Percentiles rank a stretch among this genome's conserved stretches.
Conservation (phyloP, 2,888 invertebrate species). For the Cheilosia vulpina region DNA sequence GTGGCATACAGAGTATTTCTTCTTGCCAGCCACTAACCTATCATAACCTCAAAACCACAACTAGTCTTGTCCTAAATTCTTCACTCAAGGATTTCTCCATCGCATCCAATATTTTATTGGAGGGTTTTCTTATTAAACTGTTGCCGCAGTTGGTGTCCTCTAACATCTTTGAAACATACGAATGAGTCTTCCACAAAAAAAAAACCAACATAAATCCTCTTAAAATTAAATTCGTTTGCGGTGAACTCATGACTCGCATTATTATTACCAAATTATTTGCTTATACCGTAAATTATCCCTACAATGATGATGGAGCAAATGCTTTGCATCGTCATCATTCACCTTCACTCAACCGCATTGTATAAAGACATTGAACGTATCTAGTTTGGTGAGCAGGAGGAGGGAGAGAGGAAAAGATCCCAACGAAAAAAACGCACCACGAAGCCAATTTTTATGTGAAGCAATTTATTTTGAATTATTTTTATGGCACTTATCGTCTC, state of each 20-base stretch:
- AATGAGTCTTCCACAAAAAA: neutral
- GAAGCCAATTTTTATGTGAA: slow-evolving; percentile 81
- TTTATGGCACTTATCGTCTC: slow-evolving; percentile 83
- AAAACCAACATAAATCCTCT: slow-evolving; percentile 54
- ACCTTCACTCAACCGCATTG: slow-evolving; percentile 65
- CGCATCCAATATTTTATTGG: too few relatives aligned
- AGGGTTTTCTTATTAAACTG: too few relatives aligned
- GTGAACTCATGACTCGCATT: slow-evolving; percentile 82
- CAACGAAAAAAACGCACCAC: slow-evolving; percentile 47
- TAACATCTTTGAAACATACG: too few relatives aligned
- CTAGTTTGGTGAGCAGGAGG: slow-evolving; percentile 24
- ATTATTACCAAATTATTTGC: slow-evolving; percentile 83
- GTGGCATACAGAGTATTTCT: too few relatives aligned
- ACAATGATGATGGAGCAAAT: slow-evolving; percentile 67
- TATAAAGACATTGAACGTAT: slow-evolving; percentile 46
- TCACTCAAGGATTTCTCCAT: too few relatives aligned
- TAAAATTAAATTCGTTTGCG: slow-evolving; percentile 62
- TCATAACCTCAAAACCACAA: too few relatives aligned
- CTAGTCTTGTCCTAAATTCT: too few relatives aligned
- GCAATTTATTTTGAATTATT: slow-evolving; percentile 84
- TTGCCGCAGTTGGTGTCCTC: too few relatives aligned
- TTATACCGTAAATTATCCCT: slow-evolving; percentile 66
- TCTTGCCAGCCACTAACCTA: too few relatives aligned
- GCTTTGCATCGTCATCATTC: slow-evolving; percentile 72
- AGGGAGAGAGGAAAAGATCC: neutral